phyloP scores from a whole-genome alignment of 2,113 vertebrate species.

The Apistogramma diplotaenia region DNA sequence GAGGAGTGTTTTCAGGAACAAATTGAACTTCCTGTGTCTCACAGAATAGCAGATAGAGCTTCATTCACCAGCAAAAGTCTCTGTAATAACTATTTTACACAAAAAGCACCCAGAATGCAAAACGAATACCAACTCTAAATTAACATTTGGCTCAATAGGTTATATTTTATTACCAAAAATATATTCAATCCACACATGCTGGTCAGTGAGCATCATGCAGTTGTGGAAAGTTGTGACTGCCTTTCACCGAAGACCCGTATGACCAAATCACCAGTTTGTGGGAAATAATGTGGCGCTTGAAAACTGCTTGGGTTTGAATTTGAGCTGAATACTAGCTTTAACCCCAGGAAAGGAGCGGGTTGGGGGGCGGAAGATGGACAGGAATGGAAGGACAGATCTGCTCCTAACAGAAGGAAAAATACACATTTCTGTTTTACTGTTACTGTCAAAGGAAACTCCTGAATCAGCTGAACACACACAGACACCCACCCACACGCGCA shows the following conservation, averaged over 20 bases:
- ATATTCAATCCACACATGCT: background rate
- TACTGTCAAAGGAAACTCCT: slow-evolving; percentile 68
- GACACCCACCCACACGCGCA: slow-evolving; percentile 1
- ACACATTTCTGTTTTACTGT: slow-evolving; percentile 72
- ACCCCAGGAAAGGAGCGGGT: slow-evolving; percentile 39
- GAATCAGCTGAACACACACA: slow-evolving; percentile 65
- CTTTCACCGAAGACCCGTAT: background rate
- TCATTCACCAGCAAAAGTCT: background rate
- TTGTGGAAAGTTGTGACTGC: background rate
- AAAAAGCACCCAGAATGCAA: background rate
- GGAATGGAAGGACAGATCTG: slow-evolving; percentile 45
- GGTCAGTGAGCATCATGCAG: background rate
- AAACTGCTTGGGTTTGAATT: slow-evolving; percentile 60
- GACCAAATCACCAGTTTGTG: slow-evolving; percentile 35
- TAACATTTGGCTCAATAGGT: background rate
- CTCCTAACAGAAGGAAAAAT: slow-evolving; percentile 53
- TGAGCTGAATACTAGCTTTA: slow-evolving; percentile 55
- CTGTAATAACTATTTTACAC: background rate
- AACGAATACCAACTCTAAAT: background rate
- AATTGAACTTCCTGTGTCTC: background rate
- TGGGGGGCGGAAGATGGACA: slow-evolving; percentile 43
- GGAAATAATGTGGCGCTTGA: slow-evolving; percentile 23
- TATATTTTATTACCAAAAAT: background rate
- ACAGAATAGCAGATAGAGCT: background rate
- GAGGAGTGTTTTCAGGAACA: background rate